phyloP scores from a whole-genome alignment of 2,797 vertebrate genomes.

The Siniperca undulata region DNA sequence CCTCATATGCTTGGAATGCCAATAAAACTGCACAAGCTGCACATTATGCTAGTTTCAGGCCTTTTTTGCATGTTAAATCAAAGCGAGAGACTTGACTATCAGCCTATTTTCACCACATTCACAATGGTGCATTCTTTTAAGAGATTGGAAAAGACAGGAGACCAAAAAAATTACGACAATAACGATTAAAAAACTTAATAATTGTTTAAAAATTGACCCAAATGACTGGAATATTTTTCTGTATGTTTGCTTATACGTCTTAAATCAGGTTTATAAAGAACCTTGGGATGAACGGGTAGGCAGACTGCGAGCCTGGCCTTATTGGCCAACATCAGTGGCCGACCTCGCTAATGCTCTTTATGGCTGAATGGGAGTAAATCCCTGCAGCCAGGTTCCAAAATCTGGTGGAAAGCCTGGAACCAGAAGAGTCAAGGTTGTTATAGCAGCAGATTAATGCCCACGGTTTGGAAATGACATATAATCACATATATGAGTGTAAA shows the following conservation, averaged over 20 bases:
- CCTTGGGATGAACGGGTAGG: background rate
- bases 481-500: background rate
- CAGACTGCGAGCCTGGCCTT: background rate
- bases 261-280: background rate
- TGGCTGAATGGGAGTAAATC: background rate
- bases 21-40: constrained; percentile 6
- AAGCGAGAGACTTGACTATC: background rate
- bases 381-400: background rate
- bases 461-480: background rate
- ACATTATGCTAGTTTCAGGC: background rate
- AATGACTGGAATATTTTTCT: background rate
- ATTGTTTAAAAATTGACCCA: background rate
- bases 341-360: background rate
- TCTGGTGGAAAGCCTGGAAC: constrained; percentile 6
- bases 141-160: background rate
- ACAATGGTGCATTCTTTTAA: background rate
- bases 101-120: background rate
- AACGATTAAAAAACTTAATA: background rate
- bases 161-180: background rate
- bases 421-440: background rate
- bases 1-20: background rate
- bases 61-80: background rate
- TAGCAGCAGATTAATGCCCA: background rate
- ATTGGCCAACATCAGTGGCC: no score
- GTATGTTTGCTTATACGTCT: background rate